Evolutionary conservation across 2,113 vertebrate genomes (phyloP).

Genomic region (Rhinoptilus africanus): DNA sequence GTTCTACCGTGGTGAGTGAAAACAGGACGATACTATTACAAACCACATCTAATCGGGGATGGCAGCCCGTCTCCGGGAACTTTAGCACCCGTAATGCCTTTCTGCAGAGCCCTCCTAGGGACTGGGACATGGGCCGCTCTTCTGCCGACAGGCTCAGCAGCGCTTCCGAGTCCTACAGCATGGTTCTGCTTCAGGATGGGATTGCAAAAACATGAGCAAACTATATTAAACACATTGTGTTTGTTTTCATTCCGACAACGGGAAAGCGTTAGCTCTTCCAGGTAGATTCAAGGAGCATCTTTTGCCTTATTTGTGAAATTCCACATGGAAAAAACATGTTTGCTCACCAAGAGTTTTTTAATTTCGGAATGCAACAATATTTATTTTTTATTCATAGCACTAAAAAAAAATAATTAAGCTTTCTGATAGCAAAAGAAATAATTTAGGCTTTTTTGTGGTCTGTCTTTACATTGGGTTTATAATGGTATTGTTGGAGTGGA

Average conservation of each 20-base stretch:
- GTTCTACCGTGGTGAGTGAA: conserved; percentile 77
- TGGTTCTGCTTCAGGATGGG: not conserved
- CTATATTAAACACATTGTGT: not conserved
- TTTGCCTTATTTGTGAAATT: not conserved
- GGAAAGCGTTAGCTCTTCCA: not conserved
- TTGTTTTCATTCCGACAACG: not conserved
- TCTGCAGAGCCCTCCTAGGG: conserved; percentile 15
- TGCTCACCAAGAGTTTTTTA: not conserved
- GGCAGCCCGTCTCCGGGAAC: conserved; percentile 47
- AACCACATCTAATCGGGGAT: conserved; percentile 61
- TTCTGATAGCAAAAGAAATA: not conserved
- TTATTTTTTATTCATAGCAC: not conserved
- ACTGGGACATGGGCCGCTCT: not conserved
- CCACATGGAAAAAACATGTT: not conserved
- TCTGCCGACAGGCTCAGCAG: not conserved
- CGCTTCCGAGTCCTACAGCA: not conserved
- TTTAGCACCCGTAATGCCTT: not conserved
- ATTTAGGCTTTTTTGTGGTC: not conserved
- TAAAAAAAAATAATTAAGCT: not conserved
- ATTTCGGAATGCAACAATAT: not conserved
- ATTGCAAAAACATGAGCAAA: not conserved
- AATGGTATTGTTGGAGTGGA: not conserved
- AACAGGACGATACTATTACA: conserved; percentile 77
- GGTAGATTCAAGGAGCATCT: not conserved
- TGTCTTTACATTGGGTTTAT: not conserved